Base-by-base conservation (phyloP, 92 coral and sea anemone genomes). In the Epizoanthus fatuus region DNA sequence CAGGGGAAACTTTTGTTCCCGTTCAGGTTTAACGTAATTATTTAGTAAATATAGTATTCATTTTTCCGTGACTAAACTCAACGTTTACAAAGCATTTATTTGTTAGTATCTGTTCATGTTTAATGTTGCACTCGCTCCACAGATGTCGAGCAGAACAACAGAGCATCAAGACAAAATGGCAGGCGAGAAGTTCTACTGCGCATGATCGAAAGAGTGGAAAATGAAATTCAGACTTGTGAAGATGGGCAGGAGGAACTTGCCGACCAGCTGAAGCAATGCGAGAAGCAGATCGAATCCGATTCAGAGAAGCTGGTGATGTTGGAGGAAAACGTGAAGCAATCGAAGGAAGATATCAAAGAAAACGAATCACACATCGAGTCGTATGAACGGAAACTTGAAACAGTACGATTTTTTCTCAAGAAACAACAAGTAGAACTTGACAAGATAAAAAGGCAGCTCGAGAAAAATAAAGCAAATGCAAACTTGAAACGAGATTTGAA, bases 181-280 rank as follows among this genome's bases (percentile, higher is more conserved):
- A 93, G 85, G 69, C 89, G 95, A 64, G 96, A 92, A 77, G 83
- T 90, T 44, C 22, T 96, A 32, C 87, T 93, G 69, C 94, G 94
- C 51, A 90, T 96, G 98, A 93, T 95, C 59, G 98, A 96, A 58
- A 89, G 94, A 4, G 81, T 93, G 47, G 98, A 96, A 64, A 93
- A 88, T 38, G 98, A 96, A 62, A 93, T 95, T 16, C 53, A 81
- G 37, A 47, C 86, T 4, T 91, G 86, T 62, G 95, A 96, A 66
- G 94, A 95, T 14, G 74, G 76, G 3, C 94, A 93, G 63, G 88
- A 80, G 14, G 93, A 96, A 44, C 49, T 87, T 19, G 63, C 53
- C 68, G 83, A 86, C 68, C 95, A 94, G 37, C 86, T 88, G 73
- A 89, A 95, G 56, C 91, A 84, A 51, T 89, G 68, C 77, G 97